phyloP scores from a whole-genome alignment of 2,113 vertebrate genomes.

The Hippocampus mohnikei region DNA sequence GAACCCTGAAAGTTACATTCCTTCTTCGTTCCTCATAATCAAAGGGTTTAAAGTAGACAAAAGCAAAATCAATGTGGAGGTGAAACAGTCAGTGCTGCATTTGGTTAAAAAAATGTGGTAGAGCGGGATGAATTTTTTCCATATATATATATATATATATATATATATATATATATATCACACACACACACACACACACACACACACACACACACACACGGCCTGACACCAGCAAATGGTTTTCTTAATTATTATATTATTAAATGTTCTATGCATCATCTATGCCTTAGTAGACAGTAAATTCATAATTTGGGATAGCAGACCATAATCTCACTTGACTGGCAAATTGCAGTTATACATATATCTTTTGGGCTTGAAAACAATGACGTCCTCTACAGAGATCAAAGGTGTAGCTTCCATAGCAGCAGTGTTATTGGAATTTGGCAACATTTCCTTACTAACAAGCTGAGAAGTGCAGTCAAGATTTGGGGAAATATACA shows the following conservation, averaged over 20 bases:
- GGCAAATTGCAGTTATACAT: no score
- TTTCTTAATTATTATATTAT: no score
- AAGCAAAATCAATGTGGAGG: not conserved
- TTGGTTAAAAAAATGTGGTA: not conserved
- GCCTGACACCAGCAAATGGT: no score
- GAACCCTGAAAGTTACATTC: constrained; percentile 36
- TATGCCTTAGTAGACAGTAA: no score
- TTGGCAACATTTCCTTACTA: not conserved
- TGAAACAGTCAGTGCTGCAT: not conserved
- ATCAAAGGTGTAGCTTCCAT: not conserved
- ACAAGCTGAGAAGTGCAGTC: not conserved
- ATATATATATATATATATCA: no score
- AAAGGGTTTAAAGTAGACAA: constrained; percentile 25
- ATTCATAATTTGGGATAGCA: no score
- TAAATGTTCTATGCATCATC: no score
- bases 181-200: no score
- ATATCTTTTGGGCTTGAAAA: not conserved
- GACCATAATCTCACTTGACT: no score
- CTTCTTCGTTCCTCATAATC: constrained; percentile 36
- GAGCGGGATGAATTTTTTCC: not conserved
- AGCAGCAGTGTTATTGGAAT: not conserved
- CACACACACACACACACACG: no score
- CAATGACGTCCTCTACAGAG: not conserved
- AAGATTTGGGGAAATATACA: not conserved
- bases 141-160: no score